A percentile compares a stretch with the other conserved stretches of the same genome.
Evolutionary conservation across 2,797 vertebrate species (phyloP).

Genomic region (Euthynnus affinis): DNA sequence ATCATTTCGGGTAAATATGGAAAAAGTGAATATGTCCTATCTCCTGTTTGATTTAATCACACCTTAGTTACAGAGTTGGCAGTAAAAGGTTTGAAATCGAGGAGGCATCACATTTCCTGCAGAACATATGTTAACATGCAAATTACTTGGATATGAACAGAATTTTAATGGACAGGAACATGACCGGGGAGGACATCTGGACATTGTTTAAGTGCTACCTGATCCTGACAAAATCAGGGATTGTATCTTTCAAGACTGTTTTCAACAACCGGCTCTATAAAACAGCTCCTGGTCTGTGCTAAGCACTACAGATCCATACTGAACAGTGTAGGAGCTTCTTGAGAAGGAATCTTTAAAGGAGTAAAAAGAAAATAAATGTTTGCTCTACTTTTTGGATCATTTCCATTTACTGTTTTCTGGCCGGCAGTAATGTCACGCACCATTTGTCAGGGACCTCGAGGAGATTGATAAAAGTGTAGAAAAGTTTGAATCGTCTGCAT

Average conservation of each 20-base stretch:
- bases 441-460: conserved; percentile 23
- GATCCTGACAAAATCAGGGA: background rate
- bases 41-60: too few species aligned
- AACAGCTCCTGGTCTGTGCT: background rate
- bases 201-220: too few species aligned
- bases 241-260: background rate
- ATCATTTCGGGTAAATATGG: too few species aligned
- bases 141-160: too few species aligned
- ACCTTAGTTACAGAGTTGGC: too few species aligned
- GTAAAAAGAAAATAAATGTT: background rate
- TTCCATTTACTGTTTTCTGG: conserved; percentile 19
- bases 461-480: conserved; percentile 23
- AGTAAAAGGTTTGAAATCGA: too few species aligned
- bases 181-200: too few species aligned
- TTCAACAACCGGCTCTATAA: background rate
- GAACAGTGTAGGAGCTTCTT: background rate
- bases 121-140: too few species aligned
- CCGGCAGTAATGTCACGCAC: conserved; percentile 19
- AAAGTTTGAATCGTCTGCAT: conserved; percentile 21
- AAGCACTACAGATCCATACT: background rate
- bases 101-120: too few species aligned
- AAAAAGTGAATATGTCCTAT: too few species aligned
- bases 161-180: too few species aligned
- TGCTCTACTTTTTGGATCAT: conserved; percentile 9
- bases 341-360: background rate